Evolutionary conservation across 2,113 vertebrate genomes (phyloP), one percentile per base, ranked within the genome.

Genomic region (Nothoprocta perdicaria): DNA sequence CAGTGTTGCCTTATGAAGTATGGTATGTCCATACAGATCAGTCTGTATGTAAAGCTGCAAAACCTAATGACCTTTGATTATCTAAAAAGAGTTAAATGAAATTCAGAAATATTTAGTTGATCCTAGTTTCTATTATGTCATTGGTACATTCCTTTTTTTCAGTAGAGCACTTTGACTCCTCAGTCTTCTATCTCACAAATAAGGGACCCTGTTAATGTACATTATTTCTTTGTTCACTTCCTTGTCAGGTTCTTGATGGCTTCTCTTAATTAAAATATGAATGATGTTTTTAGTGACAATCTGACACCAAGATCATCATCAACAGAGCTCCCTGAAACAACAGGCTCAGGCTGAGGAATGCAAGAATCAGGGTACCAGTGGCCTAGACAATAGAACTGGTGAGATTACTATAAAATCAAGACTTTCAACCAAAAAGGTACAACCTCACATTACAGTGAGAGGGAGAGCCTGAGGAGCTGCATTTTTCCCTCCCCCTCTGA

Each of bases 1-100:
- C 69, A 97, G 96, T 40, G 85, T 94, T 53, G 95, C 88, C 55
- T 97, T 97, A 71, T 92, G 95, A 96, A 96, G 97, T 97, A 93
- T 19, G 95, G 97, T 97, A 93, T 22, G 96, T 92, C 63, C 27
- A 22, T 69, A 68, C 27, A 43, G 17, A n/a, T 81, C 29, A 77
- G 50, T 19, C 9, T 48, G 24, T 62, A 46, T 45, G 17, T 43
- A 22, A 46, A 46, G 46, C 26, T 19, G 12, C 33, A n/a, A 46
- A 33, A 31, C 31, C 14, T n/a, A 48, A 33, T 68, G 46, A 68
- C 22, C 45, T 68, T 45, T 24, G 29, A 46, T 67, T 45, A 46
- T 68, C 65, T 46, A 46, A 46, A 68, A 68, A 45, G 12, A 46
- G 43, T 46, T 46, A 46, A 14, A 48, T 45, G n/a, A 33, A 48